Conservation (phyloP, 2,113 vertebrate genomes). For the Bubo scandiacus region DNA sequence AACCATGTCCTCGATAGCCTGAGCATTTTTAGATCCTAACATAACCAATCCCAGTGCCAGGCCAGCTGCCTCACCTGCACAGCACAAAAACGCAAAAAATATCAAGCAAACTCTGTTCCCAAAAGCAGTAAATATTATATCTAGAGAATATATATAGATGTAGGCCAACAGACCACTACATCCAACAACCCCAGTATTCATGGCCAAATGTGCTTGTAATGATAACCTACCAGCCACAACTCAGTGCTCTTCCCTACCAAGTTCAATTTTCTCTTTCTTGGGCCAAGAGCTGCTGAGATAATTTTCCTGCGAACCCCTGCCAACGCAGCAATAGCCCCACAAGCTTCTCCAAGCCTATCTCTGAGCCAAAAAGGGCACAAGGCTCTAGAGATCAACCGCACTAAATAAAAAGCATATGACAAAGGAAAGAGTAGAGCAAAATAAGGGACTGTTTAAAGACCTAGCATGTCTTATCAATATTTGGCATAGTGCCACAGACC, state of each 20-base stretch:
- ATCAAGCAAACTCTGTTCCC: neutral
- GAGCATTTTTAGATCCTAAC: conserved; percentile 97
- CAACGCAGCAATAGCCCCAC: neutral
- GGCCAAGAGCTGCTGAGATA: neutral
- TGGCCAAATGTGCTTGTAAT: neutral
- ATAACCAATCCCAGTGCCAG: conserved; percentile 95
- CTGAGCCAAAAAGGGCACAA: neutral
- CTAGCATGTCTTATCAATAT: neutral
- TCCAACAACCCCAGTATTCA: neutral
- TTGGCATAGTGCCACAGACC: neutral
- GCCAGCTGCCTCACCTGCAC: conserved; percentile 92
- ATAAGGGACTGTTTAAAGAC: neutral
- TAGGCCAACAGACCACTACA: neutral
- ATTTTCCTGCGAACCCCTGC: neutral
- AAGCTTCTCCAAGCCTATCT: neutral
- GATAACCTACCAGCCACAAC: neutral
- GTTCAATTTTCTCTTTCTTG: neutral
- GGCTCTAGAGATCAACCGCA: neutral
- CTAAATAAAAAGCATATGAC: neutral
- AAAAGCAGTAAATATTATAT: neutral
- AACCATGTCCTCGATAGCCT: conserved; percentile 99
- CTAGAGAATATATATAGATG: neutral
- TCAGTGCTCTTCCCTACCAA: neutral
- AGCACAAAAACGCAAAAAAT: neutral
- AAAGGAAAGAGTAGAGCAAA: neutral